These are phyloP conservation scores for Drosophila picticornis DNA, from an alignment of 2,888 invertebrate species.

Conservation along the genomic window DNA sequence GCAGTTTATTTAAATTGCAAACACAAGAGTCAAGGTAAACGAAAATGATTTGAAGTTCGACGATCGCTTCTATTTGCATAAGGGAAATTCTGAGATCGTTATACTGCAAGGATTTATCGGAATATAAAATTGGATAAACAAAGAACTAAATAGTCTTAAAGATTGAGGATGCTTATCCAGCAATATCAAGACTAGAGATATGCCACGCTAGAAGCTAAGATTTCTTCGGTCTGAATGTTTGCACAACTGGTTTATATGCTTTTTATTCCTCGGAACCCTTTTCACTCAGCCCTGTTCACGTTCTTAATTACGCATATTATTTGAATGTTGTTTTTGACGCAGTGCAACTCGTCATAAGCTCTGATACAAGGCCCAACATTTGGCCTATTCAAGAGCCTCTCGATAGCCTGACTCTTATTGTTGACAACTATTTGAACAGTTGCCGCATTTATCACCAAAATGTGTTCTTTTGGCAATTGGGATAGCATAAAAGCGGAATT, in stretches of 20 bases:
- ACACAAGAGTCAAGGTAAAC: neutral
- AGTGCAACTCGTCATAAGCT: conserved; percentile 34
- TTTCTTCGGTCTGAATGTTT: neutral
- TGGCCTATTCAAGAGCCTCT: conserved; percentile 17
- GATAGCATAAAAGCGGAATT: conserved; percentile 47
- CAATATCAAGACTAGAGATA: neutral
- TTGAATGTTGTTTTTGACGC: conserved; percentile 4
- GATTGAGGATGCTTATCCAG: neutral
- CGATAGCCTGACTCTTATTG: conserved; percentile 18
- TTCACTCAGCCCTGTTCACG: conserved; percentile 2
- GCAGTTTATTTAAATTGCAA: neutral
- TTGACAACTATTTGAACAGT: conserved; percentile 61
- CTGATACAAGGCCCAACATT: conserved; percentile 36
- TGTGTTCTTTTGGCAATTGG: conserved; percentile 33
- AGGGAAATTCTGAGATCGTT: neutral
- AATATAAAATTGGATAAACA: neutral
- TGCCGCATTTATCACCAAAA: conserved; percentile 29
- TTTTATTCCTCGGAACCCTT: neutral
- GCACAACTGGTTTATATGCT: neutral
- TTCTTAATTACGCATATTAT: neutral
- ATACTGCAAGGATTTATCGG: neutral
- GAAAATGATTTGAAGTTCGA: neutral
- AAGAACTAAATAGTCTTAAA: neutral
- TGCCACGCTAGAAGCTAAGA: neutral
- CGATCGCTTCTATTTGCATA: no score